These are phyloP conservation scores for Stichodactyla mertensii DNA, from an alignment of 64 coral and sea anemone species.

Conservation along the genomic window DNA sequence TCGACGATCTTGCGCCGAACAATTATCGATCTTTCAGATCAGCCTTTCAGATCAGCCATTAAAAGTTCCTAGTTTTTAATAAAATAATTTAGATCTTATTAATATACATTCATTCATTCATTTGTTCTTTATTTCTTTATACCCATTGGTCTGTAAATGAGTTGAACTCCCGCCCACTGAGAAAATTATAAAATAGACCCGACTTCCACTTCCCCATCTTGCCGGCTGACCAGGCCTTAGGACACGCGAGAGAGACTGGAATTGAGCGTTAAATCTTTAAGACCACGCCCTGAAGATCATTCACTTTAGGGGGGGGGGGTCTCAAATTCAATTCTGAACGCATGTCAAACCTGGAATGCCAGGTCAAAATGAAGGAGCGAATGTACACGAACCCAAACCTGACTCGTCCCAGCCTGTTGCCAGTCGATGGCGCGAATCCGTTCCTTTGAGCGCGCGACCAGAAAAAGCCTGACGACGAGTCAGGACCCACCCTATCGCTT, in stretches of 20 bases:
- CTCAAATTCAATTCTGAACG: not conserved
- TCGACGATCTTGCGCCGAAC: not conserved
- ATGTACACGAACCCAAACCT: not conserved
- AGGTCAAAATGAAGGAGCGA: not conserved
- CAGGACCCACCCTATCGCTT: not conserved
- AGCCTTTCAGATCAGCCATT: not conserved
- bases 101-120: not conserved
- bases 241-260: not conserved
- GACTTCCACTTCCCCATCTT: not conserved
- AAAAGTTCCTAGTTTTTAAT: not conserved
- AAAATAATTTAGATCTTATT: constrained; percentile 6
- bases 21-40: not conserved
- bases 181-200: not conserved
- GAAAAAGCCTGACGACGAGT: not conserved
- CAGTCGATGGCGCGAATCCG: not conserved
- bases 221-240: not conserved
- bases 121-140: not conserved
- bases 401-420: not conserved
- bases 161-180: not conserved
- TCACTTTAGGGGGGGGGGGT: no score
- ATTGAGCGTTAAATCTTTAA: not conserved
- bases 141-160: not conserved
- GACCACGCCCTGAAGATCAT: no score
- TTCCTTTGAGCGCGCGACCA: not conserved
- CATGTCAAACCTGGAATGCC: not conserved